A percentile compares a stretch with the other conserved stretches of the same genome.
These are phyloP conservation scores for Desoria tigrina DNA, from an alignment of 2,888 invertebrate species.

Conservation along the genomic window DNA sequence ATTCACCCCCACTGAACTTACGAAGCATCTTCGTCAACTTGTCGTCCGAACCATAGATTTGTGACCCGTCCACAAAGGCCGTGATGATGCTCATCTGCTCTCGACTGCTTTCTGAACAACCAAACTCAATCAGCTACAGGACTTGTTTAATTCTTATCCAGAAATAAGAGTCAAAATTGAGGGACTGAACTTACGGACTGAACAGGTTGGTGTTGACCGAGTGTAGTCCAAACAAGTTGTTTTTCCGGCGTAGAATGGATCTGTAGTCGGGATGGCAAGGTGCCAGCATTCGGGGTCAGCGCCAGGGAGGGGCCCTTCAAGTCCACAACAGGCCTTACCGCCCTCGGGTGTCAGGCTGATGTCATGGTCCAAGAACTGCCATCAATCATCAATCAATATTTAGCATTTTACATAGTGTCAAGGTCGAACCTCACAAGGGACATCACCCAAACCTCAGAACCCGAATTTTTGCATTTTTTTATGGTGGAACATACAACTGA, in stretches of 20 bases:
- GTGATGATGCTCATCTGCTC: conserved; percentile 49
- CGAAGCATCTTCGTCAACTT: conserved; percentile 16
- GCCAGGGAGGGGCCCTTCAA: background rate
- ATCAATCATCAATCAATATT: conserved; percentile 17
- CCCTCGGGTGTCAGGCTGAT: conserved; percentile 36
- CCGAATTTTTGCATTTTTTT: no score
- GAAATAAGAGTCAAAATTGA: background rate
- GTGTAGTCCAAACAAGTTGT: conserved; percentile 49
- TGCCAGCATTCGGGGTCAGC: conserved; percentile 1
- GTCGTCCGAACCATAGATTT: conserved; percentile 31
- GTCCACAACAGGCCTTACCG: conserved; percentile 10
- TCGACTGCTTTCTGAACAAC: conserved; percentile 24
- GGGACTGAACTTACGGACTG: background rate
- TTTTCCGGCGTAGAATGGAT: background rate
- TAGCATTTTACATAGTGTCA: conserved; percentile 11
- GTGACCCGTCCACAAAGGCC: conserved; percentile 46
- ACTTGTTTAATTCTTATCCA: background rate
- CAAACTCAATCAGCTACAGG: background rate
- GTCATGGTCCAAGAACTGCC: conserved; percentile 41
- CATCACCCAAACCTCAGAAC: no score
- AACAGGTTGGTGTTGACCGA: conserved; percentile 44
- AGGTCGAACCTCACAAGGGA: no score
- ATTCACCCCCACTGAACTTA: conserved; percentile 22
- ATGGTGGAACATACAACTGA: no score
- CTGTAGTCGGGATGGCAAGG: background rate